Evolutionary conservation across 2,888 invertebrate species (phyloP).

Genomic region (Cephus spinipes): DNA sequence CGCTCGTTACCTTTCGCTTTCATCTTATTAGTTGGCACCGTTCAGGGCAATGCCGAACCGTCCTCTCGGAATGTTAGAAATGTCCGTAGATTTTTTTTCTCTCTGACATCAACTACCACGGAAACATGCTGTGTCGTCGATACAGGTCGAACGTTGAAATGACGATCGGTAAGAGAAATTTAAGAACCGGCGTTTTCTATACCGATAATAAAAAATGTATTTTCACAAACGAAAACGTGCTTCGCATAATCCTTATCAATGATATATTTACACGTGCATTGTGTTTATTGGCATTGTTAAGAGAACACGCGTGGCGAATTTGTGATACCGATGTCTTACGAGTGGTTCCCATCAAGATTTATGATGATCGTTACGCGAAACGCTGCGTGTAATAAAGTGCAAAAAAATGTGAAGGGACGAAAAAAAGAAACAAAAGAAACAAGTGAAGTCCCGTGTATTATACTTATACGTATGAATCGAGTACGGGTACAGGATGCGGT

Average conservation of each 20-base stretch:
- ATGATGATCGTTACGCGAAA: neutral
- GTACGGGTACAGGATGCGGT: conserved; percentile 24
- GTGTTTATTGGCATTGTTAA: neutral
- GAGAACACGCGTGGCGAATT: neutral
- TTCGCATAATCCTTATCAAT: neutral
- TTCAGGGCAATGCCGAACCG: neutral
- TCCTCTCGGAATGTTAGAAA: neutral
- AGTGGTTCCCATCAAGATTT: neutral
- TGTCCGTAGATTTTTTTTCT: neutral
- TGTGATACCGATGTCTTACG: neutral
- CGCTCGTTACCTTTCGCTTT: conserved; percentile 13
- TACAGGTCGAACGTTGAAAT: neutral
- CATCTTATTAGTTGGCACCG: conserved; percentile 33
- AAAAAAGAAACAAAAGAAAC: neutral
- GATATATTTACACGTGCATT: neutral
- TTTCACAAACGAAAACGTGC: neutral
- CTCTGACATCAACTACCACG: neutral
- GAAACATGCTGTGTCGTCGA: neutral
- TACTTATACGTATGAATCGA: neutral
- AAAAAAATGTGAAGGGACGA: neutral
- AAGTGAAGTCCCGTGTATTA: neutral
- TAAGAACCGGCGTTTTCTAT: neutral
- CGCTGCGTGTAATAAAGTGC: neutral
- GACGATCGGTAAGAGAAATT: neutral
- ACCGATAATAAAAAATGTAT: neutral